A percentile compares a stretch with the other conserved stretches of the same genome.
Evolutionary conservation across 2,797 vertebrate species (phyloP).

Genomic region (Corythornis leucogaster): DNA sequence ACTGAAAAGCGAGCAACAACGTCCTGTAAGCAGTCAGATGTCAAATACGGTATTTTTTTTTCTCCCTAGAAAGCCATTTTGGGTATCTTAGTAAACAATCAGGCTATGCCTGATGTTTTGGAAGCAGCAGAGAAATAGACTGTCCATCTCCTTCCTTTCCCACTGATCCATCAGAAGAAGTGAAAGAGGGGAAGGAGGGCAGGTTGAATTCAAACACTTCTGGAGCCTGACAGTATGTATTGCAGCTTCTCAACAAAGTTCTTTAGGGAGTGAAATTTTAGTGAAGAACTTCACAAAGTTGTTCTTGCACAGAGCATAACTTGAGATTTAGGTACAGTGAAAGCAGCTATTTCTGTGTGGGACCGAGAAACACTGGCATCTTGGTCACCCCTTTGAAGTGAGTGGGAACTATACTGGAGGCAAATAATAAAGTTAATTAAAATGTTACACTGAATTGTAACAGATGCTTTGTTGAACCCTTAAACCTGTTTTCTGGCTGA

Average conservation of each 20-base stretch:
- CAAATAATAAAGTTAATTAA: background rate
- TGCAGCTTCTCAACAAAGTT: background rate
- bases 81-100: background rate
- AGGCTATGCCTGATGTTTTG: background rate
- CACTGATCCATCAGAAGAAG: background rate
- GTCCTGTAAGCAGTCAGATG: background rate
- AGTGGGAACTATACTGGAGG: background rate
- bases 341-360: background rate
- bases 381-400: background rate
- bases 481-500: background rate
- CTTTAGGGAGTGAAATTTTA: background rate
- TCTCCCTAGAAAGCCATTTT: background rate
- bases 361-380: background rate
- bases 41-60: background rate
- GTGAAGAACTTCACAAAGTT: background rate
- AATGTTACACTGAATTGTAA: background rate
- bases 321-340: background rate
- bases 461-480: background rate
- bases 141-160: background rate
- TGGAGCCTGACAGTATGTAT: background rate
- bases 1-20: background rate
- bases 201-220: background rate
- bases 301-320: background rate
- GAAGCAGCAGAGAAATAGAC: background rate
- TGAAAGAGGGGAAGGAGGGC: background rate